Evolutionary conservation across 2,113 vertebrate species (phyloP), one percentile per base, ranked within the genome.

Genomic region (Capra hircus): DNA sequence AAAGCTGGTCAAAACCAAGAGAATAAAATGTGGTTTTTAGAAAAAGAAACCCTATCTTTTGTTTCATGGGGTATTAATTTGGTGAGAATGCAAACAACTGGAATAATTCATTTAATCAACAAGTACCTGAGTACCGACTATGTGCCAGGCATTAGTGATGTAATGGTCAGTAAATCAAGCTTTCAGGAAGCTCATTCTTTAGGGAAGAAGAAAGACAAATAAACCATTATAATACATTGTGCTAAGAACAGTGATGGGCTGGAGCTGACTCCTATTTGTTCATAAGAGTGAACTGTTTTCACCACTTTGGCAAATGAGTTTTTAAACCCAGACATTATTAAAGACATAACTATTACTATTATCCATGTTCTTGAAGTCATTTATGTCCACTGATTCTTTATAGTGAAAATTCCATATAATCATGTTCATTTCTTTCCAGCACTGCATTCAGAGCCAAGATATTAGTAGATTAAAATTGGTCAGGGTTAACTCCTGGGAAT

Each of bases 1-100:
- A 85, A 90, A 98, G 92, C 36, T n/a, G 86, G 94, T 25, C 94
- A 82, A 97, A 77, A 52, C 17, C 33, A 96, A 95, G 57, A 89
- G 93, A 97, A 95, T 77, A 88, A 87, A 94, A 94, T 74, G n/a
- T 64, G n/a, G 43, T 21, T 91, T 92, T 93, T 87, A 82, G 74
- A 85, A 48, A 87, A 93, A 53, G 13, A 91, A 90, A 27, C 5
- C 7, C 23, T 90, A 87, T 28, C 84, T 62, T 94, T 94, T 93
- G 60, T 90, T 92, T 96, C 55, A 53, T 8, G 21, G 52, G 92
- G 4, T 82, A 95, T 88, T 85, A 78, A 86, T 90, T 50, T 96
- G 40, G 28, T 88, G 28, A 94, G 43, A 94, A 92, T 90, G 80
- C 55, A 62, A 43, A 92, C 36, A 5, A 36, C 5, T 84, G 48